A percentile compares a stretch with the other conserved stretches of the same genome.
Conservation (phyloP, 2,888 invertebrate species). For the Lasioglossum calceatum region DNA sequence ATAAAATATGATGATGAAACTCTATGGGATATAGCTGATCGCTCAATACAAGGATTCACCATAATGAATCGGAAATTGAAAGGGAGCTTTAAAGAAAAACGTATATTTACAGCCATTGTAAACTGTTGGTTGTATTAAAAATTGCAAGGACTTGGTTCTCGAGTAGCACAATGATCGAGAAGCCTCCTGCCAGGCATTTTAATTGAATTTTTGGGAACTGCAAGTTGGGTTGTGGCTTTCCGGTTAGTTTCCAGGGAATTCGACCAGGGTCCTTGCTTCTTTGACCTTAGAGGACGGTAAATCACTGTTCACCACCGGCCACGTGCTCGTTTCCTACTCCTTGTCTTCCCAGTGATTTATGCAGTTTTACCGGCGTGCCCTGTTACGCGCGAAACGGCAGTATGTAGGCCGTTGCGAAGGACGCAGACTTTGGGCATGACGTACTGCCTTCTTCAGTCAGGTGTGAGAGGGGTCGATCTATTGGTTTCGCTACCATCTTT, state of each 20-base stretch:
- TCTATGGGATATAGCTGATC: no score
- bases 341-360: constrained; percentile 41
- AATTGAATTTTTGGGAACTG: neutral
- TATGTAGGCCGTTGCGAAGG: constrained; percentile 44
- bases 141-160: neutral
- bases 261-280: neutral
- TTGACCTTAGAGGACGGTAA: constrained; percentile 32
- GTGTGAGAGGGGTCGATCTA: neutral
- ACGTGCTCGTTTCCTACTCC: constrained; percentile 38
- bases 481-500: neutral
- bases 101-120: neutral
- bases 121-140: neutral
- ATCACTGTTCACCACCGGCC: constrained; percentile 28
- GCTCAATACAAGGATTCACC: no score
- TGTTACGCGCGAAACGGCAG: constrained; percentile 20
- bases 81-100: no score
- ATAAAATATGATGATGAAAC: no score
- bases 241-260: constrained; percentile 27
- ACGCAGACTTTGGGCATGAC: constrained; percentile 11
- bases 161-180: neutral
- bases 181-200: neutral
- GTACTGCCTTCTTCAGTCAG: constrained; percentile 21
- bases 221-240: neutral
- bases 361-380: constrained; percentile 4
- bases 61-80: no score